Conservation (phyloP, 2,888 invertebrate species). For the Ommatoiulus sabulosus region DNA sequence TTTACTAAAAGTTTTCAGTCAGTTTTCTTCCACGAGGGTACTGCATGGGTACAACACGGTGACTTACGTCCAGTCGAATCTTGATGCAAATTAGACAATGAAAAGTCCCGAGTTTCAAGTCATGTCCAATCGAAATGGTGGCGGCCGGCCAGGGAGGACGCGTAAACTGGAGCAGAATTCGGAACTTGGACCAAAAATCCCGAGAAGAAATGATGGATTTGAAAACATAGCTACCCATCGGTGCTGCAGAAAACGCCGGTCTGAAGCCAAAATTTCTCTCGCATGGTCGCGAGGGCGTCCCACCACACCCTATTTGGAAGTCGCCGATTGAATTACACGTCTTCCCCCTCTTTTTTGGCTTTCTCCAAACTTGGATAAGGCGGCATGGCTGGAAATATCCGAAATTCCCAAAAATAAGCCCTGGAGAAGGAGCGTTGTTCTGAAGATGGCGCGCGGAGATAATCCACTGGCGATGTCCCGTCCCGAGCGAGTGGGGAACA, state of each 20-base stretch:
- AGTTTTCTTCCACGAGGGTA: too few species aligned
- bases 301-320: constrained; percentile 3
- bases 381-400: background rate
- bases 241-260: background rate
- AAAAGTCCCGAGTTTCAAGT: too few species aligned
- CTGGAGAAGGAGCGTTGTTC: background rate
- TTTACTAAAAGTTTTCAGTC: too few species aligned
- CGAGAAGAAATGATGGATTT: background rate
- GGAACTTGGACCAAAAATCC: background rate
- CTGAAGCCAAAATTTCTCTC: background rate
- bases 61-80: too few species aligned
- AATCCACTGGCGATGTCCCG: constrained; percentile 16
- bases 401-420: background rate
- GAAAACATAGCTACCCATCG: constrained; percentile 1
- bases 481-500: background rate
- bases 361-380: background rate
- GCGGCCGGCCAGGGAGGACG: too few species aligned
- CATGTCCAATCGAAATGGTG: too few species aligned
- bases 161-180: background rate
- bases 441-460: background rate
- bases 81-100: too few species aligned
- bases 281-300: constrained; percentile 7
- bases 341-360: background rate
- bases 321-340: constrained; percentile 17
- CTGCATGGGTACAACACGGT: too few species aligned